Conservation (phyloP, 2,113 vertebrate genomes). For the Xiphorhynchus elegans region DNA sequence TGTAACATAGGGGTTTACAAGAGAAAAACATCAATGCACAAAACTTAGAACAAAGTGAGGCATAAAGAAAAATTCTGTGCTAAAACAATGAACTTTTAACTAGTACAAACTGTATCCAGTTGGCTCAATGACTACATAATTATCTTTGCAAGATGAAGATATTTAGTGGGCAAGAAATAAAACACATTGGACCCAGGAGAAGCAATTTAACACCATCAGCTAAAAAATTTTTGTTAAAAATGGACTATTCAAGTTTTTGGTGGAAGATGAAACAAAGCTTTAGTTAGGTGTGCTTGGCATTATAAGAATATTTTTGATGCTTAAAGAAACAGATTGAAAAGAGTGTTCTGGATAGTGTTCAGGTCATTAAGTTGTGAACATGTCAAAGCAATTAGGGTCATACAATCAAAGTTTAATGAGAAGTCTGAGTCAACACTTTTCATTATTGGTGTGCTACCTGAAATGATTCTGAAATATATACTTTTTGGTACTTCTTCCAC, state of each 20-base stretch:
- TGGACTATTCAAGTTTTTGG: not conserved
- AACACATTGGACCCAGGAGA: not conserved
- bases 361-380: not conserved
- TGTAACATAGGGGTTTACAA: not conserved
- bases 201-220: not conserved
- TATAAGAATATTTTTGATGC: not conserved
- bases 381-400: not conserved
- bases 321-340: not conserved
- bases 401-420: not conserved
- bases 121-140: not conserved
- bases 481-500: not conserved
- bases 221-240: not conserved
- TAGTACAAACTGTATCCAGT: not conserved
- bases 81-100: not conserved
- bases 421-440: not conserved
- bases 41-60: not conserved
- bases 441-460: not conserved
- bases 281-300: not conserved
- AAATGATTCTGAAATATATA: not conserved
- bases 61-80: not conserved
- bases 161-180: not conserved
- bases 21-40: not conserved
- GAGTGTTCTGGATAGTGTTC: not conserved
- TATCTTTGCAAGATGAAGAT: not conserved
- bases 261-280: not conserved